These are phyloP conservation scores for Haemorhous mexicanus DNA, from an alignment of 2,113 vertebrate species.

Conservation along the genomic window DNA sequence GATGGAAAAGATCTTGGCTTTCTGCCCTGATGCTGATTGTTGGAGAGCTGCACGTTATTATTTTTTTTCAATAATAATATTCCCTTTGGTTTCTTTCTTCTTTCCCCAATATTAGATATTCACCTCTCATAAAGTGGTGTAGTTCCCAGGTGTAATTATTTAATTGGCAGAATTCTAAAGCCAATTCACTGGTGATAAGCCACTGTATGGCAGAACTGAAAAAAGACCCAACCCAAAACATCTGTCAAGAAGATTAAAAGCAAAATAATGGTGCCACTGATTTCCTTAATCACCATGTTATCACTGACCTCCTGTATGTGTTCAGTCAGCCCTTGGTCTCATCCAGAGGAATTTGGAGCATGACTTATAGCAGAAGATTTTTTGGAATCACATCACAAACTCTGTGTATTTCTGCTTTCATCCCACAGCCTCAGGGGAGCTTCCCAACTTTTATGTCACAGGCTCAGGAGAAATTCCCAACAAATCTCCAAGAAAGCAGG, in stretches of 20 bases:
- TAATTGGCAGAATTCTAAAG: not conserved
- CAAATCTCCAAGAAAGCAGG: not conserved
- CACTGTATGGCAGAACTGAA: not conserved
- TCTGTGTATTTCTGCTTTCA: not conserved
- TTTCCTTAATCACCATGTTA: not conserved
- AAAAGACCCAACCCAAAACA: not conserved
- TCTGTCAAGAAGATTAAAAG: not conserved
- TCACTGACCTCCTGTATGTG: not conserved
- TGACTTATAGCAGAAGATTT: not conserved
- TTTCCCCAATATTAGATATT: not conserved
- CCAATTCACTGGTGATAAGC: not conserved
- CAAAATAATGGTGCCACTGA: not conserved
- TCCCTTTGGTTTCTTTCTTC: not conserved
- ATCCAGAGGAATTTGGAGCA: not conserved
- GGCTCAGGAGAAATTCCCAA: not conserved
- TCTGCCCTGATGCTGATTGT: not conserved
- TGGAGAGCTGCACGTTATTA: not conserved
- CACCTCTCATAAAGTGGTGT: not conserved
- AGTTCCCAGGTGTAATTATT: not conserved
- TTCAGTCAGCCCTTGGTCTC: not conserved
- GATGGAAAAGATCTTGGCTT: not conserved
- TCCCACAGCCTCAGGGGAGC: not conserved
- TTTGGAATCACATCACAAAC: not conserved
- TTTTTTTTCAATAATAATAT: not conserved
- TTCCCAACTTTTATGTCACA: not conserved